Conservation (phyloP, 2,113 vertebrate genomes). For the Pogona vitticeps region DNA sequence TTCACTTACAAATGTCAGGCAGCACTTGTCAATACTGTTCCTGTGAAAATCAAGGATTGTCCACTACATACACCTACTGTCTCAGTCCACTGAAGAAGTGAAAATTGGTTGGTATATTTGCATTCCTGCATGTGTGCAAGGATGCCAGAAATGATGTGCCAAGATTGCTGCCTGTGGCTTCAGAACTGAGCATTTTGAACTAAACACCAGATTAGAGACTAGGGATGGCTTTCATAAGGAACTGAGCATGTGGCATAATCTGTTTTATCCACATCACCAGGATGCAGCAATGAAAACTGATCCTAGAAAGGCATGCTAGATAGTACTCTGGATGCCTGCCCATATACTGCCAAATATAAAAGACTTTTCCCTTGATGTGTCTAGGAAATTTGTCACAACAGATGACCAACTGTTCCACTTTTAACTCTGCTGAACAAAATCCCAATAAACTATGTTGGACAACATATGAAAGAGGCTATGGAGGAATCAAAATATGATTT, state of each 20-base stretch:
- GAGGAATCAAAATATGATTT: too few species aligned
- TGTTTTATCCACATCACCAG: too few species aligned
- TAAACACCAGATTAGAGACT: not conserved
- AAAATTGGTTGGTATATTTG: not conserved
- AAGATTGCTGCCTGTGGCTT: not conserved
- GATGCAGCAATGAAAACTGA: too few species aligned
- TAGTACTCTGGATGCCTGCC: too few species aligned
- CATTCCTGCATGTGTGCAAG: not conserved
- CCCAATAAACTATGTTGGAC: too few species aligned
- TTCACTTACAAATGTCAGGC: not conserved
- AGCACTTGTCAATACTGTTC: not conserved
- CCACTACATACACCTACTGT: not conserved
- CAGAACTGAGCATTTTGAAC: not conserved
- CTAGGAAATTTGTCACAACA: too few species aligned
- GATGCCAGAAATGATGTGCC: not conserved
- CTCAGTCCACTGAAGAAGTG: not conserved
- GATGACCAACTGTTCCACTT: too few species aligned
- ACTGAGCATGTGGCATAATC: not conserved
- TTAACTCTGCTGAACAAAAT: too few species aligned
- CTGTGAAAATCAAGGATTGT: constrained; percentile 2
- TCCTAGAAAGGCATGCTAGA: too few species aligned
- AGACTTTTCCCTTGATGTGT: too few species aligned
- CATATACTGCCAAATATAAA: too few species aligned
- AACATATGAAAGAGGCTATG: too few species aligned
- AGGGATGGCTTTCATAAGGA: not conserved